These are phyloP conservation scores for Hormiphora californensis DNA, from an alignment of 37 sponge, comb jelly and placozoan species.

Conservation along the genomic window DNA sequence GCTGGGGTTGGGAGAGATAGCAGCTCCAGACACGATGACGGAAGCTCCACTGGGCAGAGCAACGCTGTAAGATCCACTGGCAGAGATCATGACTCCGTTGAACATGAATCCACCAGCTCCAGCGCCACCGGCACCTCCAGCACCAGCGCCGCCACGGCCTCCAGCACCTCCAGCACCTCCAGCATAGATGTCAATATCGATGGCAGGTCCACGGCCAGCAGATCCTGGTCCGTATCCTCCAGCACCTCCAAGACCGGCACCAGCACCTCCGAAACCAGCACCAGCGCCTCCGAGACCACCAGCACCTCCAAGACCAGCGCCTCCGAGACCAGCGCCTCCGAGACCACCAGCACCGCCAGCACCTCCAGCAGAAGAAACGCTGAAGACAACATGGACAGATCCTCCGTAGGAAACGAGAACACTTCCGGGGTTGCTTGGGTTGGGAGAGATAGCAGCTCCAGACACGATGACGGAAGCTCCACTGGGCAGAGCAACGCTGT, in stretches of 20 bases:
- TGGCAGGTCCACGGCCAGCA: no score
- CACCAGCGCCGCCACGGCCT: background rate
- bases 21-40: constrained; percentile 4
- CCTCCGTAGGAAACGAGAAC: no score
- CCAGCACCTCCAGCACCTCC: background rate
- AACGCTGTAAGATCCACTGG: constrained; percentile 5
- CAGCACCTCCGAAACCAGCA: background rate
- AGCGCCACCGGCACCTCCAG: background rate
- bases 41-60: background rate
- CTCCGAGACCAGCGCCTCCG: background rate
- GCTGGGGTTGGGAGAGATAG: constrained; percentile 31
- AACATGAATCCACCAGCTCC: constrained; percentile 31
- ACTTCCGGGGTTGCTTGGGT: no score
- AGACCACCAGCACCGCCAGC: background rate
- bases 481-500: background rate
- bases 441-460: no score
- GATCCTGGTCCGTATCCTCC: no score
- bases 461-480: no score
- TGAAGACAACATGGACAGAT: background rate
- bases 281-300: background rate
- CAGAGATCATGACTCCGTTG: constrained; percentile 10
- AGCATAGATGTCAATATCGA: background rate
- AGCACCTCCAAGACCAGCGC: background rate
- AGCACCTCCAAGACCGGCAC: background rate
- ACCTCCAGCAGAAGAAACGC: background rate